Percentiles rank a stretch among this genome's conserved stretches.
These are phyloP conservation scores for Drosophila cognata DNA, from an alignment of 2,888 invertebrate species.

Conservation along the genomic window DNA sequence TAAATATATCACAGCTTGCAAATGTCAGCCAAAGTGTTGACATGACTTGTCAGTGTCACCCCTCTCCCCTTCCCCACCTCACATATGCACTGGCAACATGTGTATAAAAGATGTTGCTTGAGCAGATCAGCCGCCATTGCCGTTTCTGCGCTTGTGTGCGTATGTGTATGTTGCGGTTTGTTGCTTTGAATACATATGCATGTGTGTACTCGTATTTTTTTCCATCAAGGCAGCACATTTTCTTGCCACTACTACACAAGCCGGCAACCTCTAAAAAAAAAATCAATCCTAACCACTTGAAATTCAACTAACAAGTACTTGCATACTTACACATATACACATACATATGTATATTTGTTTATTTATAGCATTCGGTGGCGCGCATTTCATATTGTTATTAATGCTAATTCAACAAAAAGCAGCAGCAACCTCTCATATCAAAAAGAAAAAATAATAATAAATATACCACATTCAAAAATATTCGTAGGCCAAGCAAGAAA, in stretches of 20 bases:
- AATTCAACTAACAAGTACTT: conserved; percentile 43
- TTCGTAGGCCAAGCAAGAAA: conserved; percentile 50
- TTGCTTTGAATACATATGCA: conserved; percentile 37
- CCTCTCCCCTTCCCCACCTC: neutral
- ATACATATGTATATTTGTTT: conserved; percentile 40
- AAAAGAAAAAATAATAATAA: conserved; percentile 26
- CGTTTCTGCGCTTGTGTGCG: conserved; percentile 13
- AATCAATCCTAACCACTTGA: conserved; percentile 60
- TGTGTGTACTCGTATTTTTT: conserved; percentile 20
- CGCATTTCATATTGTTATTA: conserved; percentile 64
- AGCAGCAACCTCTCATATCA: conserved; percentile 26
- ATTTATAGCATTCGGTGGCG: conserved; percentile 51
- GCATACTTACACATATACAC: conserved; percentile 4
- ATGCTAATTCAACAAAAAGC: conserved; percentile 69
- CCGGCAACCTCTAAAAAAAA: conserved; percentile 26
- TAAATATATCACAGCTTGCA: conserved; percentile 1
- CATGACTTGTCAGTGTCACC: conserved; percentile 48
- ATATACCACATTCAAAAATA: conserved; percentile 50
- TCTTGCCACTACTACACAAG: conserved; percentile 9
- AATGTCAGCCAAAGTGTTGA: conserved; percentile 48
- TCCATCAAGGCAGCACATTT: conserved; percentile 42
- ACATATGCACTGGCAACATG: conserved; percentile 39
- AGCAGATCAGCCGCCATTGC: conserved; percentile 53
- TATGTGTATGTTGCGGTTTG: conserved; percentile 39
- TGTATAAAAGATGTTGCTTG: conserved; percentile 59